Evolutionary conservation across 1,140 invertebrate genomes (phyloP), one percentile per base, ranked within the genome.

Genomic region (Bombus difficillimus): DNA sequence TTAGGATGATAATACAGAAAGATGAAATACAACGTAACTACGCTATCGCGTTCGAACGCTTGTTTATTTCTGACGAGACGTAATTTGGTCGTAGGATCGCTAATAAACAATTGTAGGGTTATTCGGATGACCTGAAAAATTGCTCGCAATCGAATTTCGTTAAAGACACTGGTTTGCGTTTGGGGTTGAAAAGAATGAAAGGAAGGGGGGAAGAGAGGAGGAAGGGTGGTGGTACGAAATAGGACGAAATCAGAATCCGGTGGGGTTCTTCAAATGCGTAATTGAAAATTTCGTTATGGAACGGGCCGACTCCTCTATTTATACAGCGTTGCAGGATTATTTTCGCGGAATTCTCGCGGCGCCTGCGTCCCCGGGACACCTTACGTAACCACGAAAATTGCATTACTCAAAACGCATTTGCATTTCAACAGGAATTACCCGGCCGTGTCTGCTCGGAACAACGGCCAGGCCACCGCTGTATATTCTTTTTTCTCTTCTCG

Each of bases 251-350:
- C 82, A 78, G 74, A 83, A 77, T 47, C 59, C 28, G 37, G 32
- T 28, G 73, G 34, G 75, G 47, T 43, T n/a, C 66, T 37, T 84
- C 75, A 78, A 84, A 84, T 53, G 75, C n/a, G 47, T 78, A 84
- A 84, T 84, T 84, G 82, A 84, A 84, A 84, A 84, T 84, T 84
- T 84, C 75, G 66, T 84, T 84, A 84, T 15, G 82, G 62, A 66
- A 78, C 66, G 9, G 53, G 25, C 53, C 22, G 62, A 32, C n/a
- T 79, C 75, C n/a, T 79, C 75, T 79, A 43, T 84, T 84, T 84
- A 62, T 43, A 59, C 37, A 78, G 37, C 64, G 66, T 71, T 83
- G 47, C 39, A 13, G 47, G 43, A 77, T 83, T 83, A 83, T 83
- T 83, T 83, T 77, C 74, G 28, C 34, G 32, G 72, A 39, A 68